These are phyloP conservation scores for Rynchops niger DNA, from an alignment of 2,113 vertebrate genomes.

Conservation along the genomic window DNA sequence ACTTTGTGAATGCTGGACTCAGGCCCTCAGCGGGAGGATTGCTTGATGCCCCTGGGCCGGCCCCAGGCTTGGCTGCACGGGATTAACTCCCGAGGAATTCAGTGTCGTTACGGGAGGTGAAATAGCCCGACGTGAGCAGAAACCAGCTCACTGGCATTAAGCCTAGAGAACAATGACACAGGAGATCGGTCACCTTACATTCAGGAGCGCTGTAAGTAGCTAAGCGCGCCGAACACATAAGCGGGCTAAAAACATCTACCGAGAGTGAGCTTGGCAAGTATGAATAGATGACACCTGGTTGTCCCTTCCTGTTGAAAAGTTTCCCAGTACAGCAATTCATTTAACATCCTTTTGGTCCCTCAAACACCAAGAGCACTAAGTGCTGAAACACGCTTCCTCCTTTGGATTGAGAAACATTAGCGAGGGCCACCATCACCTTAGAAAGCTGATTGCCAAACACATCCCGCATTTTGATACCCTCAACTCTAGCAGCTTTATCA, in stretches of 20 bases:
- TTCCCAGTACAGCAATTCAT: not conserved
- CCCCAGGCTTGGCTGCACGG: not conserved
- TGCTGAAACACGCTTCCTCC: not conserved
- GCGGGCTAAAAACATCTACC: accelerated
- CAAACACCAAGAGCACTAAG: not conserved
- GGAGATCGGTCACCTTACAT: not conserved
- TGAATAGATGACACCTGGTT: not conserved
- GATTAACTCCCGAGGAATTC: not conserved
- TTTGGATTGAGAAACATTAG: not conserved
- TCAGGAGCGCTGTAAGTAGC: not conserved
- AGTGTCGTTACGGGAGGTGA: not conserved
- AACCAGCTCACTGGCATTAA: not conserved
- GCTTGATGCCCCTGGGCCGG: not conserved
- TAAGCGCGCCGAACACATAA: accelerated
- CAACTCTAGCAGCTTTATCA: not conserved
- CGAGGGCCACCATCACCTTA: accelerated
- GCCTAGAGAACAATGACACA: not conserved
- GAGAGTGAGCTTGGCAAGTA: not conserved
- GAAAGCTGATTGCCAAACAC: not conserved
- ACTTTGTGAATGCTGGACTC: not conserved
- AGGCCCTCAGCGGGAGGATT: not conserved
- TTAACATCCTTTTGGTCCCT: not conserved
- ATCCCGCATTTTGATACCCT: not conserved
- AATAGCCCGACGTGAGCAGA: not conserved
- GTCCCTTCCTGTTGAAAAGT: not conserved